Evolutionary conservation across 2,888 invertebrate genomes (phyloP), one percentile per base, ranked within the genome.

Genomic region (Bhutanitis thaidina): DNA sequence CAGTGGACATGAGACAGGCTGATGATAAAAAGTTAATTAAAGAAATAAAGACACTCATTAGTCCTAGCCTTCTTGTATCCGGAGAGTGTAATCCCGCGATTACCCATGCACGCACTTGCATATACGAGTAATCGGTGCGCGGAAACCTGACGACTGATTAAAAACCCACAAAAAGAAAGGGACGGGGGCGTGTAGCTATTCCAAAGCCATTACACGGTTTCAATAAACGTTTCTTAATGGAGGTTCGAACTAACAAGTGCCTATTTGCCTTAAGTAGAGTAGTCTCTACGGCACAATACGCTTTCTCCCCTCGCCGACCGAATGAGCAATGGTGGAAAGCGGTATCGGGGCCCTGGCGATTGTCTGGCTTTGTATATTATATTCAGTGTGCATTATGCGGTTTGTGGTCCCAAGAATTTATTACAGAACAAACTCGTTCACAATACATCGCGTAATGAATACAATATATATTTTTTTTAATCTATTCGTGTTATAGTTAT

Each of bases 261-360:
- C 14, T 38, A 49, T 49, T 36, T 43, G 43, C 37, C 8, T 43
- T 43, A 41, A 40, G 36, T 41, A 36, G 16, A 41, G 12, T 34
- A 16, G 29, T 25, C n/a, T 14, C 32, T 8, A n/a, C 3, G 12
- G 5, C 25, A 49, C 49, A 49, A 37, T 49, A 32, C 49, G 37
- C 49, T 49, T 49, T 49, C 49, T 20, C 49, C 30, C 49, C 43
- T 36, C 43, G 32, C 37, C 13, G 34, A 9, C 16, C 49, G 37
- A 49, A 36, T 38, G 32, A 49, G 37, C 49, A 49, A 49, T 49
- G 36, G 30, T 43, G 49, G 43, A 49, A 49, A 49, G 43, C 43
- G 20, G 43, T 37, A 12, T 43, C 37, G n/a, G 37, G 13, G n/a
- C 12, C 5, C 20, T 9, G 44, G 20, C 37, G 29, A 41, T 36